A percentile compares a stretch with the other conserved stretches of the same genome.
These are phyloP conservation scores for Drosophila pandora DNA, from an alignment of 1,140 invertebrate species.

Conservation along the genomic window DNA sequence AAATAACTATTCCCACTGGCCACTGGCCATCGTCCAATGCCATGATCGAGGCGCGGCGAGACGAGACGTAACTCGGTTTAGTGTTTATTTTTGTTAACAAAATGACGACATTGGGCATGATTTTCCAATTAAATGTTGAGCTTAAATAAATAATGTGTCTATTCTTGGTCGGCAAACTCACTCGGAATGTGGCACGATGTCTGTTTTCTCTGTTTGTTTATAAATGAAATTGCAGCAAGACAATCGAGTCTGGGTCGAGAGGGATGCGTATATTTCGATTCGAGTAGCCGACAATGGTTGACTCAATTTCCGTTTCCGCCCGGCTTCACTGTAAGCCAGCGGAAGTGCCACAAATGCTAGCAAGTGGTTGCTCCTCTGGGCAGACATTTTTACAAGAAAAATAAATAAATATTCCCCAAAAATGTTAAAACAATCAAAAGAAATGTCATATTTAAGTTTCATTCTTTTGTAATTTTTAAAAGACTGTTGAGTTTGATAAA, in stretches of 20 bases:
- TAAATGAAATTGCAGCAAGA: constrained; percentile 49
- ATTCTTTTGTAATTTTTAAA: not conserved
- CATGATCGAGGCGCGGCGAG: constrained; percentile 27
- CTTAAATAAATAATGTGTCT: constrained; percentile 68
- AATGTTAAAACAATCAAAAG: not conserved
- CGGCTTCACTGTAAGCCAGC: constrained; percentile 41
- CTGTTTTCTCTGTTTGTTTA: constrained; percentile 30
- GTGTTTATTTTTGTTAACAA: constrained; percentile 67
- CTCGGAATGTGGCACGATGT: constrained; percentile 12
- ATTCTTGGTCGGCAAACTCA: constrained; percentile 51
- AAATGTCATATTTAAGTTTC: too few species aligned
- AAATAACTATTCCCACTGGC: constrained; percentile 49
- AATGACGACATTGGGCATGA: constrained; percentile 75
- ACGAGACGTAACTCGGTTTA: constrained; percentile 7
- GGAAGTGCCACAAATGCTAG: constrained; percentile 50
- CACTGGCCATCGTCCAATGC: constrained; percentile 20
- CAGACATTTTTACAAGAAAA: not conserved
- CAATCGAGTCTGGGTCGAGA: not conserved
- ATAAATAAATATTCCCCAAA: not conserved
- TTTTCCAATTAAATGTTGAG: constrained; percentile 78
- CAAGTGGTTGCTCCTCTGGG: constrained; percentile 59
- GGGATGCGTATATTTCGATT: constrained; percentile 1
- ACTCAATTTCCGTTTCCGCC: constrained; percentile 74
- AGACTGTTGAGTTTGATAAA: not conserved
- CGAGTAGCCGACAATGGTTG: constrained; percentile 31